Base-by-base conservation (phyloP, 2,797 vertebrate genomes). In the Salmo trutta region DNA sequence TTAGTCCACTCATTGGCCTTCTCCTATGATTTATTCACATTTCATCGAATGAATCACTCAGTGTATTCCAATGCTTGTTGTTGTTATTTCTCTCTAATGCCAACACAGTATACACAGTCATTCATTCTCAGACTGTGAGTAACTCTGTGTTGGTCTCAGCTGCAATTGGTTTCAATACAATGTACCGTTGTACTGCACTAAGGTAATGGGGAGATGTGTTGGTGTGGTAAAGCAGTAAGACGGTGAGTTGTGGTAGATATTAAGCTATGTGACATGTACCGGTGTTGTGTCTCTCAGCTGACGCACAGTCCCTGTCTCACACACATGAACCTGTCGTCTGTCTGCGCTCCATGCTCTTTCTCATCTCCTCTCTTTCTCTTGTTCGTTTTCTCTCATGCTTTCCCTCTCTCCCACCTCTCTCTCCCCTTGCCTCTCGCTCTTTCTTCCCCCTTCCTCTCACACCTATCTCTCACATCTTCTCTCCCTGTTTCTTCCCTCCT, bases 281-380 rank as follows among this genome's bases (percentile, higher is more conserved):
- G 10, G n/a, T 3, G 19, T 21, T 21, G 56, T 21, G n/a, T 8
- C n/a, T 62, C 56, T 12, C n/a, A 21, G n/a, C 56, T 21, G 2
- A 62, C 54, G 10, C 41, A 65, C 4, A 31, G 29, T 29, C 27
- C 10, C 16, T 31, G 64, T 78, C 85, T 85, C 83, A 76, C 78
- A 41, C 74, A 64, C 5, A 29, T 64, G 1, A 17, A 21, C 12
- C 31, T 24, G 29, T 66, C 62, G n/a, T 31, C 51, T 67, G 5
- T 47, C 41, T 47, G 3, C 41, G 52, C 24, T 21, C 10, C 17
- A 16, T 29, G 59, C 15, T 15, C 21, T 67, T 33, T 67, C 65
- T 33, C 0, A 47, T 47, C 41, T 47, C 41, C 41, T 47, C 41
- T 12, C 41, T 12, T 12, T 47, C 41, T 47, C 41, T 14, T 12